These are phyloP conservation scores for Tigriopus japonicus DNA, from an alignment of 1,140 invertebrate species.

Conservation along the genomic window DNA sequence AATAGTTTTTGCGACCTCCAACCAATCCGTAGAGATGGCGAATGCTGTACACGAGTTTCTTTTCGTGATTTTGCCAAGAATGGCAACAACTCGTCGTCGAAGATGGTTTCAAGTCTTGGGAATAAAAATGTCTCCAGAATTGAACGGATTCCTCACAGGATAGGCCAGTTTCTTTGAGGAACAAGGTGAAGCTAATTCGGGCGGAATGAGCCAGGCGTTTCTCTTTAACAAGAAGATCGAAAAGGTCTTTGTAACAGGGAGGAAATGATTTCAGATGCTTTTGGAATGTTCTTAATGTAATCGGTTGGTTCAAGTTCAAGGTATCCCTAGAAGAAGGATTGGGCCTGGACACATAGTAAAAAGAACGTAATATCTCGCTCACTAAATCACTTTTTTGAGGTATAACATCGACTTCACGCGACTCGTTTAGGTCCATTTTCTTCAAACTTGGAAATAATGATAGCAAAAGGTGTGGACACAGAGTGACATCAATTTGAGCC, in stretches of 20 bases:
- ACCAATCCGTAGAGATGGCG: conserved; percentile 49
- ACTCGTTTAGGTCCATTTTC: no score
- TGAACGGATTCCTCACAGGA: conserved; percentile 38
- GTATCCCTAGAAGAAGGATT: background rate
- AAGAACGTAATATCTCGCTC: no score
- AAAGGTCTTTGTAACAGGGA: conserved; percentile 15
- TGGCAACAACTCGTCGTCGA: conserved; percentile 33
- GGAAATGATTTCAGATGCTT: conserved; percentile 6
- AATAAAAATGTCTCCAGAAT: conserved; percentile 47
- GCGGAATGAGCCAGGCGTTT: conserved; percentile 50
- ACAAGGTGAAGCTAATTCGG: conserved; percentile 44
- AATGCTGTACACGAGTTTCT: conserved; percentile 45
- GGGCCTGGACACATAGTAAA: no score
- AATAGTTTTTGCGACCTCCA: conserved; percentile 40
- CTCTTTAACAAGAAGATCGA: conserved; percentile 5
- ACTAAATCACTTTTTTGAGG: no score
- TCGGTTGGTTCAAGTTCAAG: background rate
- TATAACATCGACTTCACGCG: no score
- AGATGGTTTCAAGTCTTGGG: conserved; percentile 25
- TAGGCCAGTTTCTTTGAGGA: conserved; percentile 47
- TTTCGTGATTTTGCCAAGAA: conserved; percentile 39
- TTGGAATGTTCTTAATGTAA: background rate
- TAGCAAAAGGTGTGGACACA: no score
- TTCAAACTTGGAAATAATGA: no score
- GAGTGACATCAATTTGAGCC: no score